Evolutionary conservation across 2,888 invertebrate species (phyloP), one percentile per base, ranked within the genome.

Genomic region (Andrena dorsata): DNA sequence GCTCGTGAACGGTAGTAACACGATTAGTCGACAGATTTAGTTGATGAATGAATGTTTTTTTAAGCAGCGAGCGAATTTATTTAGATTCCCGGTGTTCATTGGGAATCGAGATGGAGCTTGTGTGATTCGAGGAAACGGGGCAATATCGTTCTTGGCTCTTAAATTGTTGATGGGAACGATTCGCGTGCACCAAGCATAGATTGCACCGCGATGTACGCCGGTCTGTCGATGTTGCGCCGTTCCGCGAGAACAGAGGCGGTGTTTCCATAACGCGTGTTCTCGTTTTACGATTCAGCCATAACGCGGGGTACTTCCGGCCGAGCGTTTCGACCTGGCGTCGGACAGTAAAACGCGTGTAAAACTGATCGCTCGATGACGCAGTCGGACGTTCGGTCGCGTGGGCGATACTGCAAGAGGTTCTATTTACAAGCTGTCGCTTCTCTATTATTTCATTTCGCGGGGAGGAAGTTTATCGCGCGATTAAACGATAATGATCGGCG

Each of bases 281-380:
- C 51, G 20, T 51, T 51, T 51, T 20, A 51, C 51, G 51, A 51
- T 51, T 20, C 51, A 3, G 10, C 23, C 56, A 26, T 56, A 56
- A 56, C 56, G 56, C 56, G 26, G 26, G 41, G 10, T 13, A 56
- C 56, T 56, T 56, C 56, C 56, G 56, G 23, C 56, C 56, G 51
- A 51, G n/a, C 51, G 56, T 26, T 56, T 56, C 23, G 23, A 56
- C 10, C 23, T 4, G 20, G 23, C 56, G 20, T 20, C 53, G 26
- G 51, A 20, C 20, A 51, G 51, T 20, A 20, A 51, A 51, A 51
- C 51, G 8, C 51, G 51, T 20, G 51, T 20, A 20, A 51, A 56
- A 23, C 56, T 26, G 56, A 56, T 56, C 23, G 20, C 56, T 56
- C 0, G 56, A 56, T 26, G 10, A 23, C 23, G 23, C 10, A 1